A percentile compares a stretch with the other conserved stretches of the same genome.
phyloP scores from a whole-genome alignment of 1,140 invertebrate genomes.

The Solen grandis region DNA sequence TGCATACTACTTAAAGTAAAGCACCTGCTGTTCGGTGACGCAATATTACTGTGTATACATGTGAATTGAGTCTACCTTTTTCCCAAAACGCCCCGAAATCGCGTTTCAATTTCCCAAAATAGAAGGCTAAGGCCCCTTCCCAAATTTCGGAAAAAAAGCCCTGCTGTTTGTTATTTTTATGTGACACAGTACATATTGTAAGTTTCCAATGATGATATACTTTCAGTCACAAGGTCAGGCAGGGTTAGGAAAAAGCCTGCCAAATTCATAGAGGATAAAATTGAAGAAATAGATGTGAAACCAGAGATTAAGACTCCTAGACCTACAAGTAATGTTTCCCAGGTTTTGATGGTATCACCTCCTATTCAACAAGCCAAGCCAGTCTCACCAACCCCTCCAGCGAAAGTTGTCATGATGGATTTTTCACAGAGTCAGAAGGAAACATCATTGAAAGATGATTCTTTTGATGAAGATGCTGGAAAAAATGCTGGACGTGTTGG shows the following conservation, averaged over 20 bases:
- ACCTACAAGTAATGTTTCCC: background rate
- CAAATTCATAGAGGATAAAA: conserved; percentile 56
- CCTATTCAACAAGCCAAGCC: background rate
- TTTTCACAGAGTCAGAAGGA: conserved; percentile 3
- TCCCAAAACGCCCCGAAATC: too few relatives aligned
- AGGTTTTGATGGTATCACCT: too few relatives aligned
- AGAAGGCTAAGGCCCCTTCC: too few relatives aligned
- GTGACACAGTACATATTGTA: too few relatives aligned
- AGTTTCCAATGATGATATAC: too few relatives aligned
- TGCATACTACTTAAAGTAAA: too few relatives aligned
- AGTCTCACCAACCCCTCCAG: background rate
- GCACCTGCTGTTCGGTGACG: too few relatives aligned
- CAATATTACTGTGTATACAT: too few relatives aligned
- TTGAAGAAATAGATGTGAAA: conserved; percentile 34
- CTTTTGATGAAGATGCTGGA: conserved; percentile 34
- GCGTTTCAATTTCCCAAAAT: too few relatives aligned
- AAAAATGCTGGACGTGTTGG: conserved; percentile 13
- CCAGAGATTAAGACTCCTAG: conserved; percentile 27
- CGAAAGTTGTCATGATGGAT: conserved; percentile 7
- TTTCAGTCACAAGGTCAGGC: conserved; percentile 65
- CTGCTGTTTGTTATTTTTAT: too few relatives aligned
- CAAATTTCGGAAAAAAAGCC: too few relatives aligned
- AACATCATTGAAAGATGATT: conserved; percentile 24
- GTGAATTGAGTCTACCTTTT: too few relatives aligned
- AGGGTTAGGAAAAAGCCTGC: conserved; percentile 66